Evolutionary conservation across 2,888 invertebrate species (phyloP).

Genomic region (Lacanobia wlatinum): DNA sequence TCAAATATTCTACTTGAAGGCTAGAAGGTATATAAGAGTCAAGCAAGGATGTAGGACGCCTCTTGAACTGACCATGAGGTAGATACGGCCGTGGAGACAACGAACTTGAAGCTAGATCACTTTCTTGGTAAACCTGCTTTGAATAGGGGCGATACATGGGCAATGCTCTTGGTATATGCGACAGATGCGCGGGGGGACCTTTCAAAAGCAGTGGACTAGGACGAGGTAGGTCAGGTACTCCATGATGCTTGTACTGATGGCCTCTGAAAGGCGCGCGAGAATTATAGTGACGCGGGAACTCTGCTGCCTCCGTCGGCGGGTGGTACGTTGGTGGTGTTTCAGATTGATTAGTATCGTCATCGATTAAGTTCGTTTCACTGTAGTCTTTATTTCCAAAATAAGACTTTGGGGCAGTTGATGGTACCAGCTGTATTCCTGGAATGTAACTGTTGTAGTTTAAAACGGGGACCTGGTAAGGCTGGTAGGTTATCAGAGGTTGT

Average conservation of each 20-base stretch:
- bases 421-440: slow-evolving; percentile 70
- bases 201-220: slow-evolving; percentile 82
- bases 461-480: slow-evolving; percentile 76
- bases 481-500: slow-evolving; percentile 76
- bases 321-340: slow-evolving; percentile 74
- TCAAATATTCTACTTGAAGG: slow-evolving; percentile 87
- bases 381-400: slow-evolving; percentile 78
- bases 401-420: slow-evolving; percentile 74
- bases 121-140: slow-evolving; percentile 81
- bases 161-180: slow-evolving; percentile 84
- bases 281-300: slow-evolving; percentile 81
- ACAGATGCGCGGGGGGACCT: slow-evolving; percentile 78
- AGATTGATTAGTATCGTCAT: slow-evolving; percentile 76
- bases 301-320: slow-evolving; percentile 69
- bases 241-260: slow-evolving; percentile 68
- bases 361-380: slow-evolving; percentile 77
- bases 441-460: slow-evolving; percentile 72
- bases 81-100: slow-evolving; percentile 77
- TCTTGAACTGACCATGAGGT: slow-evolving; percentile 75
- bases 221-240: slow-evolving; percentile 79
- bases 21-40: slow-evolving; percentile 92
- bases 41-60: slow-evolving; percentile 88
- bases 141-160: slow-evolving; percentile 81
- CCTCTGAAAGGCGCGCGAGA: slow-evolving; percentile 78
- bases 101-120: slow-evolving; percentile 68